phyloP scores from a whole-genome alignment of 2,797 vertebrate species.

The Numenius phaeopus region DNA sequence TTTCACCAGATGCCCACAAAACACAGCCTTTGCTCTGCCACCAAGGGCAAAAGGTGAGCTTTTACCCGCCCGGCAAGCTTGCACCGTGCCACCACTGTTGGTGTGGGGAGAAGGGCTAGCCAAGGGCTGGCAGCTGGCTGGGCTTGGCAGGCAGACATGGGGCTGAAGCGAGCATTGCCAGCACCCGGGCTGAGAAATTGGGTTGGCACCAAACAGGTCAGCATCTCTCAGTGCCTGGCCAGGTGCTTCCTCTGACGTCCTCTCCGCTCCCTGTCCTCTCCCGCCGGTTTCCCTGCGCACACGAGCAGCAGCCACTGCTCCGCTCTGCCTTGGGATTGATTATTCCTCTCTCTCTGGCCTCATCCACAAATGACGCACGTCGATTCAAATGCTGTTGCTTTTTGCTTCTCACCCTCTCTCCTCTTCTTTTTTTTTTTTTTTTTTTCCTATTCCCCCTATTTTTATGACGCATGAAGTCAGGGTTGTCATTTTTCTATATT shows the following conservation, averaged over 20 bases:
- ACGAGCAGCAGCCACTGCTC: background rate
- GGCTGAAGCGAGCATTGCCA: background rate
- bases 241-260: background rate
- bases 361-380: conserved; percentile 30
- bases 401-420: background rate
- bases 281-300: background rate
- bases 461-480: conserved; percentile 57
- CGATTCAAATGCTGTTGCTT: conserved; percentile 15
- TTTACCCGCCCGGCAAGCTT: background rate
- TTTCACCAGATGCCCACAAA: background rate
- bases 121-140: background rate
- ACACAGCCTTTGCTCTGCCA: fast-evolving
- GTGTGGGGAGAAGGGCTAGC: background rate
- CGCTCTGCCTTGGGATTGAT: conserved; percentile 22
- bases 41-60: fast-evolving
- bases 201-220: background rate
- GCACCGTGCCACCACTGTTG: fast-evolving
- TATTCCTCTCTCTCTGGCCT: conserved; percentile 24
- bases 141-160: background rate
- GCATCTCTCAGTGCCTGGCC: background rate
- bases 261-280: background rate
- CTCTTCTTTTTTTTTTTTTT: background rate
- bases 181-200: background rate
- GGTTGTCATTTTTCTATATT: conserved; percentile 71
- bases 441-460: background rate